phyloP scores from a whole-genome alignment of 2,797 vertebrate species.

The Ctenochaetus hawaiiensis region DNA sequence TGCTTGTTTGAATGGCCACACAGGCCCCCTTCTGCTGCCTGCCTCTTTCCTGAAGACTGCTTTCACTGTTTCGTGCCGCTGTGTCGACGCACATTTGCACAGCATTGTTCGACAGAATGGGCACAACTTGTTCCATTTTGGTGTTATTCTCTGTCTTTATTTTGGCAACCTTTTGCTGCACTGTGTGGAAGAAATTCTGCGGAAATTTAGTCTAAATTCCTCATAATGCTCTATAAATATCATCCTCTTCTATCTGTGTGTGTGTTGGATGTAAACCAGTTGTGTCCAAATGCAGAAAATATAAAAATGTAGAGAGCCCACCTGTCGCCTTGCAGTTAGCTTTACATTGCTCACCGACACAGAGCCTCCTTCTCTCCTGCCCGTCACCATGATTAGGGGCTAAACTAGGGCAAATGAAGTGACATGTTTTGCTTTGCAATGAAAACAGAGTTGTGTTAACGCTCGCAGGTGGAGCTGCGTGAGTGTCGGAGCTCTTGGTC shows the following conservation, averaged over 20 bases:
- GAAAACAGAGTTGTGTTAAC: constrained; percentile 79
- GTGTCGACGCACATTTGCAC: constrained; percentile 38
- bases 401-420: constrained; percentile 71
- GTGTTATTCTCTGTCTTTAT: constrained; percentile 59
- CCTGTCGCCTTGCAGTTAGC: constrained; percentile 16
- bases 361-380: constrained; percentile 38
- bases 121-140: constrained; percentile 62
- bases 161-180: constrained; percentile 49
- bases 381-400: constrained; percentile 62
- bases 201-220: constrained; percentile 42
- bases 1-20: constrained; percentile 67
- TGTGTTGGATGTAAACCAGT: constrained; percentile 52
- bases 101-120: constrained; percentile 71
- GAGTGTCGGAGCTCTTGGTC: constrained; percentile 40
- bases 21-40: constrained; percentile 60
- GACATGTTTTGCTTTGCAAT: constrained; percentile 82
- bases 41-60: constrained; percentile 73
- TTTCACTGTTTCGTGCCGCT: constrained; percentile 55
- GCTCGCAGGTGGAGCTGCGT: constrained; percentile 35
- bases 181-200: constrained; percentile 10
- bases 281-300: constrained; percentile 1
- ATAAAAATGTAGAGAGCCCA: neutral
- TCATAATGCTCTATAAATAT: constrained; percentile 33
- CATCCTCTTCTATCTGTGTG: constrained; percentile 25
- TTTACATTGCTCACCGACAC: constrained; percentile 18